A percentile compares a stretch with the other conserved stretches of the same genome.
Conservation (phyloP, 2,113 vertebrate species). For the Mellivora capensis region DNA sequence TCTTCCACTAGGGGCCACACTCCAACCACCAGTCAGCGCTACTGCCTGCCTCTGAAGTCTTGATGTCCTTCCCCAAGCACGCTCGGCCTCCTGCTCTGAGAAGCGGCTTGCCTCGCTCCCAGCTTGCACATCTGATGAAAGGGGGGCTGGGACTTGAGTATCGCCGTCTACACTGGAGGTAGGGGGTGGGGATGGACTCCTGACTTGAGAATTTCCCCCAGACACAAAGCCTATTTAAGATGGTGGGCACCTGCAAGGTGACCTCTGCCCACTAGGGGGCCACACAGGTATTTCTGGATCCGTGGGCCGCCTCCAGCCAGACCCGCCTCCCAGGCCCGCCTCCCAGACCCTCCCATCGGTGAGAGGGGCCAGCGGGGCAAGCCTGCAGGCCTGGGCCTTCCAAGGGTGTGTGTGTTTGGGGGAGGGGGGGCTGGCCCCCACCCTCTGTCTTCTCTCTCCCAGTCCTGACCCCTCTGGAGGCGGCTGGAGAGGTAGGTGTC, state of each 20-base stretch:
- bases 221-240: neutral
- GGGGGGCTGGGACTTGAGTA: neutral
- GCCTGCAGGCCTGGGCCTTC: neutral
- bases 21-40: too few relatives aligned
- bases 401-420: too few relatives aligned
- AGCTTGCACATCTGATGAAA: neutral
- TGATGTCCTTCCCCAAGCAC: rapidly evolving
- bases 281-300: neutral
- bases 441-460: neutral
- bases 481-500: neutral
- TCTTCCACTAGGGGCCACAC: rapidly evolving
- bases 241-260: neutral
- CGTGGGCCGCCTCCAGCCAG: neutral
- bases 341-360: neutral
- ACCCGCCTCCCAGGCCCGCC: neutral
- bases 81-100: neutral
- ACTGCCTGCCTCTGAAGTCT: neutral
- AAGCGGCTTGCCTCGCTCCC: neutral
- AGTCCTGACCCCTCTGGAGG: neutral
- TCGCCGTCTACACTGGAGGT: neutral
- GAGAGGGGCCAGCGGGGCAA: rapidly evolving
- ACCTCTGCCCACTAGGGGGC: neutral
- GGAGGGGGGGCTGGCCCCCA: neutral
- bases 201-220: neutral
- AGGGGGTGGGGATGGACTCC: neutral